A percentile compares a stretch with the other conserved stretches of the same genome.
These are phyloP conservation scores for Sminthurides bifidus DNA, from an alignment of 1,140 invertebrate genomes.

Conservation along the genomic window DNA sequence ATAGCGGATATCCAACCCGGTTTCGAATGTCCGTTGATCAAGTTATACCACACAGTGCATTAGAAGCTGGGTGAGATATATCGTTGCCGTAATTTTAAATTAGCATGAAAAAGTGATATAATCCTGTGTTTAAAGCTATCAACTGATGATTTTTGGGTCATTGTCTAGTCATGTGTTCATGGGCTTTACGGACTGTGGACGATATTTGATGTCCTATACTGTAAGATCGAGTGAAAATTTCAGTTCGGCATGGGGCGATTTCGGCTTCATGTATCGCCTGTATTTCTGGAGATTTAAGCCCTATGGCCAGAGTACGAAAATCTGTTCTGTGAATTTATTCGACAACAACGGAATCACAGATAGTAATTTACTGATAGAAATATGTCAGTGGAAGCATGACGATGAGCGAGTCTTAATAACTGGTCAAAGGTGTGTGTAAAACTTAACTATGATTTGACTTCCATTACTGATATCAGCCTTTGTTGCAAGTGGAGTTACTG, in stretches of 20 bases:
- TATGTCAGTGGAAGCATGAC: constrained; percentile 59
- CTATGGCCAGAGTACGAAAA: constrained; percentile 47
- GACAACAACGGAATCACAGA: constrained; percentile 47
- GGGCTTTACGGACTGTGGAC: constrained; percentile 83
- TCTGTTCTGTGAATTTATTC: constrained; percentile 55
- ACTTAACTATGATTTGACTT: too few species aligned
- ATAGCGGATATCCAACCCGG: neutral
- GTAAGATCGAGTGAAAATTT: constrained; percentile 24
- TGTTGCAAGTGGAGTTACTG: too few species aligned
- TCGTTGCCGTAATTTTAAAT: neutral
- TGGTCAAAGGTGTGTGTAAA: constrained; percentile 46
- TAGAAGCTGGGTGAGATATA: constrained; percentile 17
- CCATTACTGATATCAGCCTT: too few species aligned
- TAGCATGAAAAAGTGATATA: neutral
- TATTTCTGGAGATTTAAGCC: constrained; percentile 61
- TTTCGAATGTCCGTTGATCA: constrained; percentile 25
- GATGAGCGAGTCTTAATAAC: constrained; percentile 51
- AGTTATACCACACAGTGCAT: constrained; percentile 17
- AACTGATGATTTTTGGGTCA: neutral
- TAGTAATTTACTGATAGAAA: constrained; percentile 47
- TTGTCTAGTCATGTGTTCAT: constrained; percentile 63
- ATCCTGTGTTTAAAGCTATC: neutral
- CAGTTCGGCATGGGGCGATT: constrained; percentile 8
- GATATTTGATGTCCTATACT: constrained; percentile 80
- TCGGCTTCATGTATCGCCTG: constrained; percentile 42